Base-by-base conservation (phyloP, 2,888 invertebrate species). In the Xanthostigma xanthostigma region DNA sequence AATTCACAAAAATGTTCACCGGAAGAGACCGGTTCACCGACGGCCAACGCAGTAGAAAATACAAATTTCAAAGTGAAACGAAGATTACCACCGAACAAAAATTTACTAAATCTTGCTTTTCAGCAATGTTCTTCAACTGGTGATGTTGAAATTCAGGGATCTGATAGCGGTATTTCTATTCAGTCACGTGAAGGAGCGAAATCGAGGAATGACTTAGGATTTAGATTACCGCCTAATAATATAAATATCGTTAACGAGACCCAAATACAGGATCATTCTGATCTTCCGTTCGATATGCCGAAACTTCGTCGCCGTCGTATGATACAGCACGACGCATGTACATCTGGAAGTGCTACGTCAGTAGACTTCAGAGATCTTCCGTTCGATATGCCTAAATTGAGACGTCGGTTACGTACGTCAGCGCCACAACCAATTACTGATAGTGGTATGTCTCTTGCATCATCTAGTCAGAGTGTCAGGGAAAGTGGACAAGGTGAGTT, bases 261-360 rank as follows among this genome's bases (percentile, higher is more conserved):
- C 48, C 76, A 76, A 36, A 62, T 59, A 45, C 78, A 79, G 47
- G 83, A 86, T 59, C 68, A 86, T 53, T 76, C 81, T 34, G 87
- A 89, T 69, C 74, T 90, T 55, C 90, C 90, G 2, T 90, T 90
- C 59, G 89, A 90, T 59, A 90, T 90, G 89, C 90, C 90, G 44
- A 91, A 91, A 64, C 66, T 90, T 54, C 72, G 88, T 50, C 73
- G 88, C 53, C 69, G 79, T 58, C 75, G 81, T 58, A 68, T 79
- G 50, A 75, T 76, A 17, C 60, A 81, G 57, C 80, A 82, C 59
- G 78, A 78, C 61, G 79, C 73, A 53, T 84, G 84, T 47, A 85
- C 85, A 55, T 80, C 79, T 8, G 78, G 80, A 38, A 80, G 80
- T 59, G 78, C 79, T 40, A 81, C 81, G 9, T 81, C 81, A 11